Percentiles rank a stretch among this genome's conserved stretches.
phyloP scores from a whole-genome alignment of 2,888 invertebrate genomes.

The Campoletis raptor region DNA sequence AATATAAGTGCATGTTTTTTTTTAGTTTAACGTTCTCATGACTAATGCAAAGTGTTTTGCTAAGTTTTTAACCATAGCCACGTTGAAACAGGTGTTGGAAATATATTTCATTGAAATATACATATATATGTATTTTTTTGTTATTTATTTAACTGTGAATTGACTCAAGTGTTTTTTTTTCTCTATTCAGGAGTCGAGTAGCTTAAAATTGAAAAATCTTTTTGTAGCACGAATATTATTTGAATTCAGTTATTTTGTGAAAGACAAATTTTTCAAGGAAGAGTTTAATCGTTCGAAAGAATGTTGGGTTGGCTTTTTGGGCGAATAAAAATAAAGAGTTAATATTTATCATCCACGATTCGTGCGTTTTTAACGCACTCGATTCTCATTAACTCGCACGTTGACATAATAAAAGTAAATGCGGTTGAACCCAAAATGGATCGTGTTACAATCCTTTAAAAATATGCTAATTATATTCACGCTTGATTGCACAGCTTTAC shows the following conservation, averaged over 20 bases:
- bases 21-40: not conserved
- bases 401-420: not conserved
- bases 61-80: not conserved
- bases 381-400: not conserved
- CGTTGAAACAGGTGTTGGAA: constrained; percentile 17
- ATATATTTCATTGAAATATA: not conserved
- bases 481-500: constrained; percentile 45
- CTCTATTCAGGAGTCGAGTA: not conserved
- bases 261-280: not conserved
- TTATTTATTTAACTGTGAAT: constrained; percentile 11
- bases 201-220: not conserved
- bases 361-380: not conserved
- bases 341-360: not conserved
- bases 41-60: not conserved
- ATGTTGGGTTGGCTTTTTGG: not conserved
- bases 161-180: constrained; percentile 44
- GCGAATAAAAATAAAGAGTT: not conserved
- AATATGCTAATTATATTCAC: constrained; percentile 40
- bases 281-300: not conserved
- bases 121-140: not conserved
- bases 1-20: not conserved
- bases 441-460: constrained; percentile 15
- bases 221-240: not conserved
- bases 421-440: not conserved
- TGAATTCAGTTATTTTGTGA: not conserved